These are phyloP conservation scores for Calliopsis andreniformis DNA, from an alignment of 1,140 invertebrate species.

Conservation along the genomic window DNA sequence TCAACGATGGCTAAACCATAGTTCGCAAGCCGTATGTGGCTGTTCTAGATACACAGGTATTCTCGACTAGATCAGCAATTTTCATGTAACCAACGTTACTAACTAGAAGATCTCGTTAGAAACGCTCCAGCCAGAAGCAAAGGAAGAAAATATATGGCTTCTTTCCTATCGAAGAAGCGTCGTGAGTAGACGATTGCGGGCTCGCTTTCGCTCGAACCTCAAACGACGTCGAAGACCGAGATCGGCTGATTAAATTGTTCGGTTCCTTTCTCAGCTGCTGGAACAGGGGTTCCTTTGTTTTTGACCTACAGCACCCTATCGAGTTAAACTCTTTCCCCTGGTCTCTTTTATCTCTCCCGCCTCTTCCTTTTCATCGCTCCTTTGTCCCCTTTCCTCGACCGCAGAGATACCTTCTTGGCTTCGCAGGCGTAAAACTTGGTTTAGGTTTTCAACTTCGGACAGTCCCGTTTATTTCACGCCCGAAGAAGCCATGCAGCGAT, in stretches of 20 bases:
- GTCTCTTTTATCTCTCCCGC: conserved; percentile 8
- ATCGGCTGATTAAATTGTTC: conserved; percentile 52
- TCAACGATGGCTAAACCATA: too few relatives aligned
- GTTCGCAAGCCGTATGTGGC: too few relatives aligned
- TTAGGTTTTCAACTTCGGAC: conserved; percentile 36
- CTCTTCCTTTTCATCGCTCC: neutral
- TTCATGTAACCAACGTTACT: conserved; percentile 56
- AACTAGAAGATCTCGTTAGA: conserved; percentile 42
- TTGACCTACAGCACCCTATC: conserved; percentile 22
- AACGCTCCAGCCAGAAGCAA: conserved; percentile 4
- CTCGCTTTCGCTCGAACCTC: neutral
- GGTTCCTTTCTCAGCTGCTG: conserved; percentile 28
- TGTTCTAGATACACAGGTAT: too few relatives aligned
- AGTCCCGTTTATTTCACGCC: conserved; percentile 36
- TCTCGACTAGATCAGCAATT: conserved; percentile 33
- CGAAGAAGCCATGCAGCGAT: conserved; percentile 1
- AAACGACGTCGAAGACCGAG: conserved; percentile 16
- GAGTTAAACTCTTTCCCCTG: conserved; percentile 17
- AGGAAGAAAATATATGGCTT: conserved; percentile 51
- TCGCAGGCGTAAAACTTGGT: conserved; percentile 33
- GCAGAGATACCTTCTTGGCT: neutral
- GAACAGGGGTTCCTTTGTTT: conserved; percentile 38
- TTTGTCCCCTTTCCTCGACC: neutral
- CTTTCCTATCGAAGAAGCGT: conserved; percentile 5
- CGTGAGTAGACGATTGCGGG: neutral